Evolutionary conservation across 2,888 invertebrate species (phyloP), one percentile per base, ranked within the genome.

Genomic region (Melinaea menophilus): DNA sequence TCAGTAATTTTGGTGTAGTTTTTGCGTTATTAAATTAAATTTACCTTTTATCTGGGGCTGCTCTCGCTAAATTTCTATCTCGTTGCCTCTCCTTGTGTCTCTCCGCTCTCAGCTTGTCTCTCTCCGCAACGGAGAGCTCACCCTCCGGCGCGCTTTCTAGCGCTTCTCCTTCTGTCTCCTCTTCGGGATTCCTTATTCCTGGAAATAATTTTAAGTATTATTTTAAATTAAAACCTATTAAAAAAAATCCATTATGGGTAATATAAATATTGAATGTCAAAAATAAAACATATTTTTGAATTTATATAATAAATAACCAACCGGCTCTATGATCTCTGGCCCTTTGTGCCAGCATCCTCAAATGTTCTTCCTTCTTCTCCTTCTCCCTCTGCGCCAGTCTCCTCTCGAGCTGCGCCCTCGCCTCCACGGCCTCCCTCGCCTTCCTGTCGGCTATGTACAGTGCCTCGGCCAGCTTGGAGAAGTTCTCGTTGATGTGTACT

Each of bases 401-500:
- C 88, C 98, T 96, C 83, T 99, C 99, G 1, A 99, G 90, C 79
- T 99, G 98, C 0, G 99, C 98, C 37, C 99, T 91, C 73, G 98
- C 97, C 79, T 99, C 99, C 0, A 99, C 99, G 1, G 98, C 98
- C 84, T 99, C 99, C 56, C 99, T 92, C 0, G 99, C 99, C 86
- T 99, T 99, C 77, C 90, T 88, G 81, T 99, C 99, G 1, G 99
- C 99, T 73, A 99, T 99, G 81, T 99, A 99, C 58, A 99, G 88
- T 0, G 99, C 97, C 82, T 99, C 99, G 0, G 99, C 97, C 62
- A 99, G 92, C 81, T 99, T 99, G 0, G 99, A 98, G 87, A 99
- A 99, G 85, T 99, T 99, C 82, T 99, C 99, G 82, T 99, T 99
- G 63, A 99, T 98, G 82, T 99, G 99, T 2, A 97, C 95, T 79